Evolutionary conservation across 2,888 invertebrate species (phyloP), one percentile per base, ranked within the genome.

Genomic region (Scaptomyza polygonia): DNA sequence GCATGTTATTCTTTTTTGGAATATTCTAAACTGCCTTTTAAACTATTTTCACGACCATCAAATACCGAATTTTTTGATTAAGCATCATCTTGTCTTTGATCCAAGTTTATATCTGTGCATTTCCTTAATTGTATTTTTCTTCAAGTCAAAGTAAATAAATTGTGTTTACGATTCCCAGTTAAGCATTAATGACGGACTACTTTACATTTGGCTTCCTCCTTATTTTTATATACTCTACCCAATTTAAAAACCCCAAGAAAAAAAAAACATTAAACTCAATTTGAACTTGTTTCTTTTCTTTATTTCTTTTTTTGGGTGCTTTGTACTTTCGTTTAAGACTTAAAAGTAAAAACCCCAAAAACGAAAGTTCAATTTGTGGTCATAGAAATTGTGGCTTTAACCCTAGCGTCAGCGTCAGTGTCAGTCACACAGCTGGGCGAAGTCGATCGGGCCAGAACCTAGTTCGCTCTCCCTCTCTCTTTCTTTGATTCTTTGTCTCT

Each of bases 291-390:
- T 73, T 57, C n/a, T 25, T 25, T 40, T 34, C n/a, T 6, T n/a
- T 34, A n/a, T 11, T 32, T n/a, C 7, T 0, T n/a, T 12, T 1
- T n/a, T 9, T 39, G 39, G 58, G 42, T 18, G 36, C 47, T 49
- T 76, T 81, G 36, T 80, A 80, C 80, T 85, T 80, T 85, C 85
- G 34, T 63, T 70, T 25, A 40, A 9, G 18, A 11, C 65, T 56
- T 56, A 85, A 87, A 86, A 81, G 84, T 86, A 86, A 86, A 80
- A 81, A 64, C 54, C 47, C 45, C 73, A 84, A 68, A 85, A 87
- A 85, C 86, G 88, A 81, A 81, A 81, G 88, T 81, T 75, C 53
- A 67, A 62, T 65, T 86, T 80, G 78, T 64, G 86, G 67, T 51
- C 39, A 11, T 36, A 30, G 32, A 43, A 43, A 44, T 18, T 34